Evolutionary conservation across 2,797 vertebrate genomes (phyloP).

Genomic region (Merluccius polli): DNA sequence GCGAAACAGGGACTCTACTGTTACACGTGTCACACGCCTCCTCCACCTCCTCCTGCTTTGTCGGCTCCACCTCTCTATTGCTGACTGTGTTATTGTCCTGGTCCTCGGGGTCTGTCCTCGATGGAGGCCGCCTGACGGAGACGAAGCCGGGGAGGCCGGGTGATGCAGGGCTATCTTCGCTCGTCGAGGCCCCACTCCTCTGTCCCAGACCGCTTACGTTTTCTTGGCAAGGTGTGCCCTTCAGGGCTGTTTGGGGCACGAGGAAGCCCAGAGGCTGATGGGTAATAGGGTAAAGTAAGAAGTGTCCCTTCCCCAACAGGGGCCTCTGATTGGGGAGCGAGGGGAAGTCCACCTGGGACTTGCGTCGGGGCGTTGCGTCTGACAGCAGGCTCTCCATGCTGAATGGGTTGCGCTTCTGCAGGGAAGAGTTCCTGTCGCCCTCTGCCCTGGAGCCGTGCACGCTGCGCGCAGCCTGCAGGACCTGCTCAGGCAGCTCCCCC

Average conservation of each 20-base stretch:
- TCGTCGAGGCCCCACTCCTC: slow-evolving; percentile 49
- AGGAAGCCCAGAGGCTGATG: slow-evolving; percentile 90
- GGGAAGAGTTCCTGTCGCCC: slow-evolving; percentile 66
- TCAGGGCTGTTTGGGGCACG: slow-evolving; percentile 86
- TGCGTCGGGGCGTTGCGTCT: slow-evolving; percentile 84
- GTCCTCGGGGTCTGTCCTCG: slow-evolving; percentile 40
- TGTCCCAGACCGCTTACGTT: slow-evolving; percentile 48
- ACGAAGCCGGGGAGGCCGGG: slow-evolving; percentile 48
- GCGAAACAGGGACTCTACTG: slow-evolving; percentile 44
- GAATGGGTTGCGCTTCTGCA: slow-evolving; percentile 90
- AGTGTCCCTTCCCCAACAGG: slow-evolving; percentile 90
- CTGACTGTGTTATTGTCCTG: slow-evolving; percentile 34
- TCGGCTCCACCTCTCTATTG: slow-evolving; percentile 41
- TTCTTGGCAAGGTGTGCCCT: slow-evolving; percentile 72
- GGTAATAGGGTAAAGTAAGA: slow-evolving; percentile 91
- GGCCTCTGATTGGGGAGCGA: slow-evolving; percentile 79
- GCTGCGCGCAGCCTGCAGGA: slow-evolving; percentile 58
- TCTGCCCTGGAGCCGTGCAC: slow-evolving; percentile 64
- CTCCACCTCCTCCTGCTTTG: slow-evolving; percentile 41
- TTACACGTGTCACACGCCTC: slow-evolving; percentile 45
- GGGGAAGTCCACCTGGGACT: slow-evolving; percentile 80
- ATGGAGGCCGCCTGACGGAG: slow-evolving; percentile 28
- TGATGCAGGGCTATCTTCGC: slow-evolving; percentile 45
- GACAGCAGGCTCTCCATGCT: slow-evolving; percentile 95
- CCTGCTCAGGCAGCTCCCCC: slow-evolving; percentile 66